A percentile compares a stretch with the other conserved stretches of the same genome.
Conservation (phyloP, 2,797 vertebrate species). For the Aselliscus stoliczkanus region DNA sequence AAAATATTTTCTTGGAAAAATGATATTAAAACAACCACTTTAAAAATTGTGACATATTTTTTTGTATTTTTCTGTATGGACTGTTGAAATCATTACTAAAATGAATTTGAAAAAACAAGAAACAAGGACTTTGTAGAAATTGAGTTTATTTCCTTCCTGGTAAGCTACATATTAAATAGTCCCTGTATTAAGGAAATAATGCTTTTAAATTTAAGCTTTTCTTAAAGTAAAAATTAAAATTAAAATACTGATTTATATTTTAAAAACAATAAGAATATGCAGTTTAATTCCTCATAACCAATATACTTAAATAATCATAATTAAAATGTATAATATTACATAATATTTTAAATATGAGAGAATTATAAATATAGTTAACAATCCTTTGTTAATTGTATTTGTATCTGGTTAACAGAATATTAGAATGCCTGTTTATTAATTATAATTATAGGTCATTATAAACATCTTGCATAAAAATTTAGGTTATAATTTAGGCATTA, state of each 20-base stretch:
- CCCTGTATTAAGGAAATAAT: not conserved
- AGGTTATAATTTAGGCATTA: not conserved
- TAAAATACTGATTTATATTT: not conserved
- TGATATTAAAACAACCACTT: not conserved
- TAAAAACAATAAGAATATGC: not conserved
- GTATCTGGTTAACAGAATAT: not conserved
- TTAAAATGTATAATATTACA: not conserved
- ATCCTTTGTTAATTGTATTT: not conserved
- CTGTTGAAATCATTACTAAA: not conserved
- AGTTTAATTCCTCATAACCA: not conserved
- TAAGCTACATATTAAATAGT: not conserved
- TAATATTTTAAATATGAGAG: not conserved
- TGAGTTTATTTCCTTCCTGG: not conserved
- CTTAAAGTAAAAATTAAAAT: not conserved
- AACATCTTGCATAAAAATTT: slow-evolving; percentile 27
- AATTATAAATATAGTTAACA: not conserved
- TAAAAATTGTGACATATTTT: not conserved
- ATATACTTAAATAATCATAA: not conserved
- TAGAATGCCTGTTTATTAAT: not conserved
- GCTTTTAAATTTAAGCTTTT: not conserved
- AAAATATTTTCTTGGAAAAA: slow-evolving; percentile 4
- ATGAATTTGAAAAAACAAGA: not conserved
- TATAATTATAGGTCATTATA: not conserved
- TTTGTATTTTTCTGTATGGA: not conserved
- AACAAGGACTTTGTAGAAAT: not conserved